Evolutionary conservation across 2,113 vertebrate genomes (phyloP), one percentile per base, ranked within the genome.

Genomic region (Muscicapa adusta): DNA sequence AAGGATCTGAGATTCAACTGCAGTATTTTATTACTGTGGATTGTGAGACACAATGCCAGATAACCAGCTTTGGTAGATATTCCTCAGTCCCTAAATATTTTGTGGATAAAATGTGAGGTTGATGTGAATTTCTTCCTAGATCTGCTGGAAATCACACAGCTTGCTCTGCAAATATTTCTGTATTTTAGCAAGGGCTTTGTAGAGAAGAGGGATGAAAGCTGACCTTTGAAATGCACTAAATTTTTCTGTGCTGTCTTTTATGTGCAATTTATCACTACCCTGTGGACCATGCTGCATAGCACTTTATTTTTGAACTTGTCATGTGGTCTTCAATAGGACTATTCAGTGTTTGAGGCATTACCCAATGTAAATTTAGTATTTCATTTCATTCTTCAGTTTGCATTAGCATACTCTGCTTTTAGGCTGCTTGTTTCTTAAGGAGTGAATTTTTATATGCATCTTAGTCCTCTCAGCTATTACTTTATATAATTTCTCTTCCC

Each of bases 171-270:
- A 80, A 91, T 40, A 25, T 33, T 83, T 88, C 68, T 61, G 12
- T 61, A 88, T 70, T 85, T 94, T 88, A 88, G 19, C 17, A 61
- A 70, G 25, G 13, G 4, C 25, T 82, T 91, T 94, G 62, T 34
- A 88, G 54, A 53, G 19, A 88, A 60, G 9, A 48, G 15, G 40
- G 36, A 19, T 91, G 62, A 90, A 92, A 88, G 72, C 48, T 76
- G 76, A 91, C 86, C 54, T 85, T 92, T 73, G 34, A 91, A 96
- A 88, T n/a, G 38, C 72, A 73, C 42, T 80, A 73, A 72, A 85
- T 91, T 92, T 79, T 86, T 94, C 67, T 12, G 4, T 73, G 22
- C 42, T 76, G 33, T 48, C 28, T 88, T 91, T 92, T 83, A 61
- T 48, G 18, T 65, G 54, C 72, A 72, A 90, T 92, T 88, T 90